Conservation (phyloP, 2,113 vertebrate genomes). For the Phocoena phocoena region DNA sequence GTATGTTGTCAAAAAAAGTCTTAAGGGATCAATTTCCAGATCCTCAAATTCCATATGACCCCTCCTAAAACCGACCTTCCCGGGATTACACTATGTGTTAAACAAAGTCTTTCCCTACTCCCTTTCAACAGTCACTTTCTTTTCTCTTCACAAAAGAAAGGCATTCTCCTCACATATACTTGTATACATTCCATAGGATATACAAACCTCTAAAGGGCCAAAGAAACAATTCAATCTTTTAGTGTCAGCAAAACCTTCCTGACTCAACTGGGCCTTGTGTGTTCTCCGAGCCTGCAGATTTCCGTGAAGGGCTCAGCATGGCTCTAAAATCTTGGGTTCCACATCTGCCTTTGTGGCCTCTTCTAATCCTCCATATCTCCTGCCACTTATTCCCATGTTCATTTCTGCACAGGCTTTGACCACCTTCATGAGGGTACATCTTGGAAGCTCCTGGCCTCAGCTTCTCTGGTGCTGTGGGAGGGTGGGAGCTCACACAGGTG, state of each 20-base stretch:
- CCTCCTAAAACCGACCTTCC: neutral
- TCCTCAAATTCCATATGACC: neutral
- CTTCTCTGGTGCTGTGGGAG: neutral
- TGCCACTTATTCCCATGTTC: neutral
- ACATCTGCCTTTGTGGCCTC: neutral
- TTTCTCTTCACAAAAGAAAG: neutral
- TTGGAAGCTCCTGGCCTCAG: neutral
- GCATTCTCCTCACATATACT: neutral
- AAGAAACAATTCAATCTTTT: neutral
- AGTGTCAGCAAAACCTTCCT: neutral
- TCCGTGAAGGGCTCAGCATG: neutral
- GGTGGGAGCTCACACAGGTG: neutral
- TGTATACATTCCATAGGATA: neutral
- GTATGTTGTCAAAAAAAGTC: neutral
- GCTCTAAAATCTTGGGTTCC: neutral
- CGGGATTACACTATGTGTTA: neutral
- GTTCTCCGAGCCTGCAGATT: neutral
- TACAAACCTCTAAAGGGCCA: neutral
- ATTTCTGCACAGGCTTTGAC: too few relatives aligned
- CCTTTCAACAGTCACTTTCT: neutral
- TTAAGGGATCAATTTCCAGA: neutral
- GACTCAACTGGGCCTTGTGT: neutral
- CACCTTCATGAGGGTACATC: neutral
- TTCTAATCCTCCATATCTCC: neutral
- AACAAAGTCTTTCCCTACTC: neutral